Evolutionary conservation across 2,113 vertebrate species (phyloP), one percentile per base, ranked within the genome.

Genomic region (Tychaedon coryphoeus): DNA sequence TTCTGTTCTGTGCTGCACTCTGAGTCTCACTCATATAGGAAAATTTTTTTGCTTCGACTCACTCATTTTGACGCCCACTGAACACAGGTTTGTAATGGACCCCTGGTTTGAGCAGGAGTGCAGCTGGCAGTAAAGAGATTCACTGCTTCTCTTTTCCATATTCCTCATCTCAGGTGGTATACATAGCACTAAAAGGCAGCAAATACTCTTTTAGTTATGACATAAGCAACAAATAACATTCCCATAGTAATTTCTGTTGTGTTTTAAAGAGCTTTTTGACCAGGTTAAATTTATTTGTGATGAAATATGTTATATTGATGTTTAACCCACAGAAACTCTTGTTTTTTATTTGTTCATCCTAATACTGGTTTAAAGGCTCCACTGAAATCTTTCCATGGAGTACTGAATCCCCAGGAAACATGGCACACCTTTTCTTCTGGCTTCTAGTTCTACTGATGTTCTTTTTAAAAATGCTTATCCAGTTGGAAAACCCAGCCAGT

Each of bases 1-100:
- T 1, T 2, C 66, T 34, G 26, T 14, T 40, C 48, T n/a, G 19
- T 43, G 79, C 71, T 62, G 2, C 23, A 4, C 29, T 0, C 0
- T 3, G 24, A 36, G 26, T 43, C 29, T 33, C 71, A 23, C 34
- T 10, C 45, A 22, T 48, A 38, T 2, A 51, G 14, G 43, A 38
- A 20, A 8, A 5, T 73, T 69, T 65, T 9, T 47, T 56, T 67
- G 15, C 31, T 64, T 67, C 57, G 45, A 45, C 29, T 71, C 61
- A 19, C 23, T 5, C 61, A 25, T 43, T 22, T 67, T 17, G 56
- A 66, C 5, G 0, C 67, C 67, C 58, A 18, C 47, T n/a, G 79
- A 54, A 33, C 53, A n/a, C 5, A 53, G 36, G 51, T 72, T 56
- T 45, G 57, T 48, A 33, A 81, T 29, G 23, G 86, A 71, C 70